A percentile compares a stretch with the other conserved stretches of the same genome.
Evolutionary conservation across 2,888 invertebrate genomes (phyloP).

Genomic region (Eupeodes luniger): DNA sequence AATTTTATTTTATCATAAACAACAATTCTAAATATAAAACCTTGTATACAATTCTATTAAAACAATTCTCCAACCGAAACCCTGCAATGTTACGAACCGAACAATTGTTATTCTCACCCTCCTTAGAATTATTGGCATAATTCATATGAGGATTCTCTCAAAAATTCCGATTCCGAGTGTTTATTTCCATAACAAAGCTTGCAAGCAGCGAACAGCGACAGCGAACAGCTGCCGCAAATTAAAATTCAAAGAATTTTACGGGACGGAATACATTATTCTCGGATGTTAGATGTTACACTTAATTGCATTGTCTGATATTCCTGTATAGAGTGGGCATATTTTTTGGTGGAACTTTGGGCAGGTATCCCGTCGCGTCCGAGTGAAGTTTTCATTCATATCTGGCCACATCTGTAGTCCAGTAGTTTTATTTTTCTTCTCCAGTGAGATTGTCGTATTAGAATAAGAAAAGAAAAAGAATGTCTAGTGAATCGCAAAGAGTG

Average conservation of each 20-base stretch:
- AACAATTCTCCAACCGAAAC: conserved; percentile 44
- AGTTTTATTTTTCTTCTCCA: conserved; percentile 34
- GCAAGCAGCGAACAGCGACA: conserved; percentile 42
- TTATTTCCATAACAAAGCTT: conserved; percentile 76
- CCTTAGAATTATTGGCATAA: conserved; percentile 70
- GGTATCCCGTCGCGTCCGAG: conserved; percentile 53
- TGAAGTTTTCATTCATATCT: conserved; percentile 70
- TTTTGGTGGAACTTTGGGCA: conserved; percentile 49
- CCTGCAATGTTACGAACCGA: conserved; percentile 69
- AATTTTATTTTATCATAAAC: conserved; percentile 65
- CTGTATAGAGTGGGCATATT: conserved; percentile 47
- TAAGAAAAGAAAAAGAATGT: conserved; percentile 42
- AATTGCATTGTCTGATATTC: conserved; percentile 45
- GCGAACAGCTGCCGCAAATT: conserved; percentile 56
- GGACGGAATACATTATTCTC: conserved; percentile 47
- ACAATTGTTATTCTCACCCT: conserved; percentile 63
- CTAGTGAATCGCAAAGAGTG: conserved; percentile 66
- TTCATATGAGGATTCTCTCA: conserved; percentile 62
- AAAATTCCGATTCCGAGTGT: conserved; percentile 27
- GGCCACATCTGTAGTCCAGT: conserved; percentile 38
- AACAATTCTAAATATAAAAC: conserved; percentile 69
- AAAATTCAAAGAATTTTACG: conserved; percentile 56
- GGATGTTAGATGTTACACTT: conserved; percentile 64
- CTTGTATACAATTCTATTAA: conserved; percentile 47
- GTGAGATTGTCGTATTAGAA: conserved; percentile 30